Percentiles rank a stretch among this genome's conserved stretches.
phyloP scores from a whole-genome alignment of 2,888 invertebrate genomes.

The Drosophila sordidapex region DNA sequence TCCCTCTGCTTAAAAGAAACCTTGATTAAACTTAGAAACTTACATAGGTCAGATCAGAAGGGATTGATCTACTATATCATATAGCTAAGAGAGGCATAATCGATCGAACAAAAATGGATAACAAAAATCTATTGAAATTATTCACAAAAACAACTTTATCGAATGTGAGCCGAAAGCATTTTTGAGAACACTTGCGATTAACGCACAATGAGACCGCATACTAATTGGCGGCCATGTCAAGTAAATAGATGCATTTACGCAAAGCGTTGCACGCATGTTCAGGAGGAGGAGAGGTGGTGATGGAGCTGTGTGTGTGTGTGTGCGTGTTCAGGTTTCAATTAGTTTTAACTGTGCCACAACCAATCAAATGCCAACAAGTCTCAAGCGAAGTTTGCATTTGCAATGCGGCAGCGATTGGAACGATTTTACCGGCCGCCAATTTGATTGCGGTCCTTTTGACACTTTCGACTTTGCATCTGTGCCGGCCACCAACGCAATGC shows the following conservation, averaged over 20 bases:
- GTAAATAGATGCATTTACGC: slow-evolving; percentile 44
- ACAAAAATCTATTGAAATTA: not conserved
- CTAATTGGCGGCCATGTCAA: slow-evolving; percentile 57
- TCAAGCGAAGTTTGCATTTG: slow-evolving; percentile 65
- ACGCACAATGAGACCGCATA: slow-evolving; percentile 35
- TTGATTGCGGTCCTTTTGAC: slow-evolving; percentile 69
- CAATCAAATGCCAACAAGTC: slow-evolving; percentile 56
- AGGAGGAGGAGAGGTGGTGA: not conserved
- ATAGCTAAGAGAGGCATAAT: not conserved
- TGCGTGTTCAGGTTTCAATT: slow-evolving; percentile 58
- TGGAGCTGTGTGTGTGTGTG: not conserved
- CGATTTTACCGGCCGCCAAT: slow-evolving; percentile 42
- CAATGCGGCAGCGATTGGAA: slow-evolving; percentile 61
- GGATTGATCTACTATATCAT: not conserved
- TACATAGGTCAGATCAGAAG: not conserved
- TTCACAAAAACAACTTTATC: not conserved
- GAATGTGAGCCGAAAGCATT: not conserved
- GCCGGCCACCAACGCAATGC: not conserved
- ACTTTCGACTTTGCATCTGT: slow-evolving; percentile 9
- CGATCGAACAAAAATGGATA: not conserved
- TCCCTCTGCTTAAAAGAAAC: no score
- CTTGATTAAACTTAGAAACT: not conserved
- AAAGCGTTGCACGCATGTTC: slow-evolving; percentile 27
- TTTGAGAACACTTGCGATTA: slow-evolving; percentile 21
- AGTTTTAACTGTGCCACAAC: slow-evolving; percentile 56